These are phyloP conservation scores for Monoplex corrugatus DNA, from an alignment of 2,888 invertebrate genomes.

Conservation along the genomic window DNA sequence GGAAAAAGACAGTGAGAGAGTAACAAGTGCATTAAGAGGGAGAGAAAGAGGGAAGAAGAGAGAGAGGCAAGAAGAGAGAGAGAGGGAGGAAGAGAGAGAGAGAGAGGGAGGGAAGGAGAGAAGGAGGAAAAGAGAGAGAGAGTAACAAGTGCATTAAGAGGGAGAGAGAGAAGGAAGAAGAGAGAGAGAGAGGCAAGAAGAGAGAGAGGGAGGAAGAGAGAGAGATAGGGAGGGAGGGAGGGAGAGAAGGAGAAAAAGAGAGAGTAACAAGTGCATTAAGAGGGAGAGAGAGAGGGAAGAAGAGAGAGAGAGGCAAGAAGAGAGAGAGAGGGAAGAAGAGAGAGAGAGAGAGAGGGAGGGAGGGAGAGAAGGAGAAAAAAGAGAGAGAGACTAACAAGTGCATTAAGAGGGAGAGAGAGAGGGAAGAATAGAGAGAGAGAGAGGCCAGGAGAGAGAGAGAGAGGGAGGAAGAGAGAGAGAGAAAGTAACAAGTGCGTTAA, in stretches of 20 bases:
- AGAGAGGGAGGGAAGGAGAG: not conserved
- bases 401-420: not conserved
- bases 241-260: not conserved
- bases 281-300: too few species aligned
- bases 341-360: not conserved
- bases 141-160: too few species aligned
- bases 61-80: conserved; percentile 34
- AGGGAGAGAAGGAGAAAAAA: not conserved
- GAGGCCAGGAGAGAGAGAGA: conserved; percentile 4
- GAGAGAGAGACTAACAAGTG: not conserved
- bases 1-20: not conserved
- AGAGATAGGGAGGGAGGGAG: not conserved
- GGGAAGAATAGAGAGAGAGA: conserved; percentile 8
- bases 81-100: not conserved
- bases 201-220: too few species aligned
- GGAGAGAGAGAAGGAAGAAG: not conserved
- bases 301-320: not conserved
- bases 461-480: not conserved
- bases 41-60: not conserved
- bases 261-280: not conserved
- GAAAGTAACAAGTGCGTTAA: not conserved
- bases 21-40: not conserved
- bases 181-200: too few species aligned
- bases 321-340: not conserved
- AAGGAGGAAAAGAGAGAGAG: not conserved